phyloP scores from a whole-genome alignment of 2,888 invertebrate species.

The Xestia xanthographa region DNA sequence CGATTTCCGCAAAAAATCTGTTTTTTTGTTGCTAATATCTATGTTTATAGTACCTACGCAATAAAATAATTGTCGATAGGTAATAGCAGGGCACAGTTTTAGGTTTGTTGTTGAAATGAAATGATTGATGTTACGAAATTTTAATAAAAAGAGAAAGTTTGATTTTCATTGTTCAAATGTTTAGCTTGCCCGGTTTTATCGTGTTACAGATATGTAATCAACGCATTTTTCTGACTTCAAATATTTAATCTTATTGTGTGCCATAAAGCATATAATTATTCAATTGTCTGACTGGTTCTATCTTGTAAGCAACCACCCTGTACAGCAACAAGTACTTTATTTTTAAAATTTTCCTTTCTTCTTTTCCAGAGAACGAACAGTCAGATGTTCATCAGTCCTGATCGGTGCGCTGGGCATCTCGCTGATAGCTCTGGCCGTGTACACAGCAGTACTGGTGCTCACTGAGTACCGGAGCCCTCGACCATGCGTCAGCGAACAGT shows the following conservation, averaged over 20 bases:
- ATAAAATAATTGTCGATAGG: background rate
- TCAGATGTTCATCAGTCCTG: conserved; percentile 87
- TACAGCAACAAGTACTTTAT: background rate
- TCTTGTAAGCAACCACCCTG: background rate
- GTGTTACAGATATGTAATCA: no score
- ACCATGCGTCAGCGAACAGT: conserved; percentile 91
- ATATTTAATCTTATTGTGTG: background rate
- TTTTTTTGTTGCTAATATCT: no score
- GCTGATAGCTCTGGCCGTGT: conserved; percentile 87
- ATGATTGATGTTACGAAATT: background rate
- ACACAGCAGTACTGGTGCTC: conserved; percentile 87
- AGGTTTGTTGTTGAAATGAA: background rate
- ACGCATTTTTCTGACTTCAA: background rate
- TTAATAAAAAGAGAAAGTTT: background rate
- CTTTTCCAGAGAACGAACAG: conserved; percentile 84
- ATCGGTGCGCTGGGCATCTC: conserved; percentile 88
- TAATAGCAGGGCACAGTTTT: background rate
- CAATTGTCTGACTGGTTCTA: background rate
- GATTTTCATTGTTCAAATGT: background rate
- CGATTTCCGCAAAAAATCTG: no score
- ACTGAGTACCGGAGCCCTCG: conserved; percentile 83
- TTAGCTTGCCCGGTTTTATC: background rate
- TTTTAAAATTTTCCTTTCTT: background rate
- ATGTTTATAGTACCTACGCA: background rate
- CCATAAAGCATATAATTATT: background rate